Conservation (phyloP, 2,113 vertebrate species). For the Hemicordylus capensis region DNA sequence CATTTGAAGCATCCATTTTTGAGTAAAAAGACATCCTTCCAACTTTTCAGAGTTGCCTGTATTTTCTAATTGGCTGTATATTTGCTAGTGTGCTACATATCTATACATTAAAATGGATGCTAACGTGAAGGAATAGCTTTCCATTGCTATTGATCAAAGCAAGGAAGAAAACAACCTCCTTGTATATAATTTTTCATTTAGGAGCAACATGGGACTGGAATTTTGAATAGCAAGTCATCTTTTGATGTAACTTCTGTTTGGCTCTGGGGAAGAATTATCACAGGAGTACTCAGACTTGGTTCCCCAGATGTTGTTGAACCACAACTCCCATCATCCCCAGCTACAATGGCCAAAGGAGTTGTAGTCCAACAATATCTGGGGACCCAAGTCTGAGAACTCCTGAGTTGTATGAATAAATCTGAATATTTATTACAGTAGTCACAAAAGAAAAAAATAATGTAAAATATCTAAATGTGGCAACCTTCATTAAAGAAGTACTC, state of each 20-base stretch:
- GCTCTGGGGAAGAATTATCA: fast-evolving
- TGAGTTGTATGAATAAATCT: too few species aligned
- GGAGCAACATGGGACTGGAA: not conserved
- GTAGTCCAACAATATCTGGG: too few species aligned
- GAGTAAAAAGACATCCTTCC: not conserved
- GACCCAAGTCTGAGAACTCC: too few species aligned
- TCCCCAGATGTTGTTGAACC: too few species aligned
- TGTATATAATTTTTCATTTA: not conserved
- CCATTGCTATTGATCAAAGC: not conserved
- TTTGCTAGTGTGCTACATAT: not conserved
- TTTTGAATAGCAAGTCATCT: not conserved
- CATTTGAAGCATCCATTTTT: not conserved
- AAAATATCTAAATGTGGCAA: not conserved
- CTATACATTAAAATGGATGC: not conserved
- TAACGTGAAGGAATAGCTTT: not conserved
- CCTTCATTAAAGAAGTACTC: conserved; percentile 22
- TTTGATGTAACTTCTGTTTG: not conserved
- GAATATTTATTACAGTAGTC: not conserved
- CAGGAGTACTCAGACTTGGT: too few species aligned
- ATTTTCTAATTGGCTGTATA: not conserved
- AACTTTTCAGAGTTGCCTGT: not conserved
- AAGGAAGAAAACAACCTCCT: not conserved
- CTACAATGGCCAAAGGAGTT: too few species aligned
- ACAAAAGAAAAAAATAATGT: fast-evolving
- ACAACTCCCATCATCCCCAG: too few species aligned